Evolutionary conservation across 2,888 invertebrate genomes (phyloP).

Genomic region (Shargacucullia verbasci): DNA sequence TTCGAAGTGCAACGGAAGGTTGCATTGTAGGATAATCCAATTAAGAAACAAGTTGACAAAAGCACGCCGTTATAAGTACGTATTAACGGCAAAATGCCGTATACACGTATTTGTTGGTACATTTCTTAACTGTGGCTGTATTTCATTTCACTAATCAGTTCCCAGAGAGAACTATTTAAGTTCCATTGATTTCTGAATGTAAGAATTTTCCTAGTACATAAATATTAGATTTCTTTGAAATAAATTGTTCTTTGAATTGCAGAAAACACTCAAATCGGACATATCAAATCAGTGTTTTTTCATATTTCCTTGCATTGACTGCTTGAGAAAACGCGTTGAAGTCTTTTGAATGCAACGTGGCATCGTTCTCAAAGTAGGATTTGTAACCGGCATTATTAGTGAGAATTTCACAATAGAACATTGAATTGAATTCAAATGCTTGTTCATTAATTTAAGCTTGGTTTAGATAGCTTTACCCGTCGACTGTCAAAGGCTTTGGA

Average conservation of each 20-base stretch:
- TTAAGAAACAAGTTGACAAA: slow-evolving; percentile 55
- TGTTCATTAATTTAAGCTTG: slow-evolving; percentile 39
- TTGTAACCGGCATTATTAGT: slow-evolving; percentile 38
- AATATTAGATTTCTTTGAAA: neutral
- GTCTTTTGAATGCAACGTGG: slow-evolving; percentile 60
- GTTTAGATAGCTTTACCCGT: slow-evolving; percentile 31
- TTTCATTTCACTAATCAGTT: slow-evolving; percentile 38
- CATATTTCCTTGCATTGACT: slow-evolving; percentile 41
- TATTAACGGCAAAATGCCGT: slow-evolving; percentile 33
- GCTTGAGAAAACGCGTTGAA: slow-evolving; percentile 61
- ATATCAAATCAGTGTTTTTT: slow-evolving; percentile 24
- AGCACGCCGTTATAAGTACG: slow-evolving; percentile 39
- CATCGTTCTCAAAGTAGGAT: slow-evolving; percentile 44
- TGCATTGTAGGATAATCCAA: slow-evolving; percentile 61
- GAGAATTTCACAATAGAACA: slow-evolving; percentile 41
- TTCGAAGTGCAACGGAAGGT: slow-evolving; percentile 68
- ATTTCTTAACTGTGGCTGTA: slow-evolving; percentile 46
- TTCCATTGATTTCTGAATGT: slow-evolving; percentile 24
- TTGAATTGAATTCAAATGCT: slow-evolving; percentile 47
- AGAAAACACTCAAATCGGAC: slow-evolving; percentile 13
- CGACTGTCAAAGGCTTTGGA: slow-evolving; percentile 15
- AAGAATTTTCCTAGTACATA: slow-evolving; percentile 9
- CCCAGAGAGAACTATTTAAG: slow-evolving; percentile 20
- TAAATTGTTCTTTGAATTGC: slow-evolving; percentile 12
- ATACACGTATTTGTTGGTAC: slow-evolving; percentile 46